A percentile compares a stretch with the other conserved stretches of the same genome.
phyloP scores from a whole-genome alignment of 2,888 invertebrate genomes.

The Drosophila subquinaria region DNA sequence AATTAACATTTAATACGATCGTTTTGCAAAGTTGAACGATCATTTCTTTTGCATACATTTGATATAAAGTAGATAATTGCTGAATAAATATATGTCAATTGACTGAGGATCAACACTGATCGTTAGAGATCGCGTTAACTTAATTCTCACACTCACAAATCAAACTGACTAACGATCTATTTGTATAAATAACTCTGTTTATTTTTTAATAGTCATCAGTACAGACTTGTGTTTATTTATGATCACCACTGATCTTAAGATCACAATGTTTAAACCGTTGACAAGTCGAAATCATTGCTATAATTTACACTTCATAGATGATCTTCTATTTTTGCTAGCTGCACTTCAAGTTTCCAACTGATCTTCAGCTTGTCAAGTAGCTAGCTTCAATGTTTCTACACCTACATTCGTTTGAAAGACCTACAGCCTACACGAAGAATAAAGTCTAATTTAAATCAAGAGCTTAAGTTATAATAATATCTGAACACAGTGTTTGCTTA shows the following conservation, averaged over 20 bases:
- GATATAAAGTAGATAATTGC: slow-evolving; percentile 18
- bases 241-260: not conserved
- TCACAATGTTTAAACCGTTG: slow-evolving; percentile 5
- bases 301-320: slow-evolving; percentile 2
- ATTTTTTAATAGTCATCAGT: slow-evolving; percentile 1
- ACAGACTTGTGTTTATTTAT: slow-evolving; percentile 1
- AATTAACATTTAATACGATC: slow-evolving; percentile 66
- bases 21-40: slow-evolving; percentile 46
- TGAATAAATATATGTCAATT: slow-evolving; percentile 45
- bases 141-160: slow-evolving; percentile 5
- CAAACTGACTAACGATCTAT: not conserved
- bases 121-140: slow-evolving; percentile 10
- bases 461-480: slow-evolving; percentile 2
- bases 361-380: slow-evolving; percentile 30
- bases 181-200: not conserved
- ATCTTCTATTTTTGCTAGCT: slow-evolving; percentile 5
- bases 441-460: not conserved
- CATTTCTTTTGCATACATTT: slow-evolving; percentile 34
- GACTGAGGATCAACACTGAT: slow-evolving; percentile 1
- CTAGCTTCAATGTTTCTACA: slow-evolving; percentile 25
- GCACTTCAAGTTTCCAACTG: slow-evolving; percentile 18
- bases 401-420: slow-evolving; percentile 16
- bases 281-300: slow-evolving; percentile 7
- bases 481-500: not conserved
- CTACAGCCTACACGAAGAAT: slow-evolving; percentile 11